Evolutionary conservation across 2,888 invertebrate species (phyloP), one percentile per base, ranked within the genome.

Genomic region (Ormia ochracea): DNA sequence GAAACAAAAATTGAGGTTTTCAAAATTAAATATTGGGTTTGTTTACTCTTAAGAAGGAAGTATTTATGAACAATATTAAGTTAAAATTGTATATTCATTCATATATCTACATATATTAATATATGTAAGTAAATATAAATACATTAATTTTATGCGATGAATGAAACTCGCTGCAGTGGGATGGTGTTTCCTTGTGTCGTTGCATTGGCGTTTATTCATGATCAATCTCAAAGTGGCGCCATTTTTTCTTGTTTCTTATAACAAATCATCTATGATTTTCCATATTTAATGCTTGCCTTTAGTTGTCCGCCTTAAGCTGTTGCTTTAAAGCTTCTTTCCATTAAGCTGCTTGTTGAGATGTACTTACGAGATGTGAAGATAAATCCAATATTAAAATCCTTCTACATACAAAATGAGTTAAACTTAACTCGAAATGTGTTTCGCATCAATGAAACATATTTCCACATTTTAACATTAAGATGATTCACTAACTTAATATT

Each of bases 201-300:
- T 69, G 61, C 69, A 56, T 52, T 56, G 82, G 61, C 82, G 59
- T 58, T 78, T 73, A 76, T 78, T 77, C 81, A 80, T 82, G 82
- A 81, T 82, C 81, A 76, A 77, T 70, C 65, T 70, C 54, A 74
- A 75, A 73, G 59, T 80, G 83, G 83, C 80, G 81, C 82, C 83
- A 69, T 80, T 82, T 68, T 80, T 80, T 75, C 58, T 66, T 41
- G 21, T 61, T 73, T 56, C 28, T 50, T 70, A 38, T 77, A 50
- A 58, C 38, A 48, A 48, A 36, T 52, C 21, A 17, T 68, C 58
- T 21, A 45, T 54, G 54, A 38, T 41, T 50, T 61, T 68, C 14
- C n/a, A 38, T 54, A 61, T 36, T 19, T 59, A 9, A 28, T 6
- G 5, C 33, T 48, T 68, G 19, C 5, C 38, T 76, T 14, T n/a